Evolutionary conservation across 1,140 invertebrate species (phyloP), one percentile per base, ranked within the genome.

Genomic region (Drosophila pectinifera): DNA sequence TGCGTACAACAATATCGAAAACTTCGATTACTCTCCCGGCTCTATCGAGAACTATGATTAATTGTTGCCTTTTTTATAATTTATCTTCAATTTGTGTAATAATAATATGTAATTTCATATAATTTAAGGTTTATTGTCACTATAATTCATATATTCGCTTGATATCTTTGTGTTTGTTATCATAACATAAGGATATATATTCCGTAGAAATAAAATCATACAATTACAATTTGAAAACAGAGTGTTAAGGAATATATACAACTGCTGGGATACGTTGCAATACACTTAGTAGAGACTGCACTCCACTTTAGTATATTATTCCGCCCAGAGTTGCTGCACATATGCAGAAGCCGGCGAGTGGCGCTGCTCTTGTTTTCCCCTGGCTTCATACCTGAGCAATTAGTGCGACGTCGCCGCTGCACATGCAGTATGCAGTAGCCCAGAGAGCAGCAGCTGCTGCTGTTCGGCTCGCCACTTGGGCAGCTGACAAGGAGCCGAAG

Each of bases 351-450:
- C 38, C 20, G 41, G 45, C 38, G 34, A 53, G 22, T 65, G 45
- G 22, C 46, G 34, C 56, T 75, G 69, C 78, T 86, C 77, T 85
- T 73, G 58, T 86, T 74, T 64, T 63, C 45, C 39, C 38, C n/a
- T 43, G 53, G 64, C 70, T 79, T 88, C 58, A 69, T 88, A 88
- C 84, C 84, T 84, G 84, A 89, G 68, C 84, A 88, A 88, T 88
- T 88, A 88, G 77, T 83, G 77, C 76, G 82, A 61, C 74, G 41
- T 69, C 65, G 51, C 42, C 56, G 61, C 64, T 74, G 69, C 57
- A 64, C 54, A 65, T 78, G 82, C 82, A 85, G 82, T 67, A 70
- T 31, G 28, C 28, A 31, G 28, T 31, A 31, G 82, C 67, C 62
- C 24, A 43, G 39, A 46, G 41, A 28, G 16, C 57, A 36, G 28